Evolutionary conservation across 1,140 invertebrate species (phyloP), one percentile per base, ranked within the genome.

Genomic region (Panulirus ornatus): DNA sequence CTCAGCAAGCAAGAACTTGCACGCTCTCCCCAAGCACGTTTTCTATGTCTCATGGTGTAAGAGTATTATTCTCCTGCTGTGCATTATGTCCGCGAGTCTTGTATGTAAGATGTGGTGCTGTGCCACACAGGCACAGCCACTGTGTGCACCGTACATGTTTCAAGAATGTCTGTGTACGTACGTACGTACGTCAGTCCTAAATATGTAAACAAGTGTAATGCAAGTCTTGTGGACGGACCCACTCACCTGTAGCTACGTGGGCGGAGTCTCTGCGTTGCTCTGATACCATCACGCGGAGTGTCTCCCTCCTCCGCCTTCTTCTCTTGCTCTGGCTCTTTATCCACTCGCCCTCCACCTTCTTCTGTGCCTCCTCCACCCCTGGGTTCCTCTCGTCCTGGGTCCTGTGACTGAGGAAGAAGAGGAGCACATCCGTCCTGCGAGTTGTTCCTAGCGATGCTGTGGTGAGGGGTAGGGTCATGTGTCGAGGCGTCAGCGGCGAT

Each of bases 211-310:
- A 5, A 58, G 47, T 36, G 47, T 2, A 81, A 81, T 16, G 9
- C 6, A 2, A n/a, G 78, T 30, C 47, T 22, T 19, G 44, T 9
- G 30, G 44, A n/a, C n/a, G 63, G 38, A 44, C 38, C 36, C 34
- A 71, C 83, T 89, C 78, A 89, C 88, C 88, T 89, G 88, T 89
- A 89, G 51, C 88, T 89, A 19, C 88, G 79, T 73, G 79, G 88
- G 36, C 88, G 78, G 16, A 89, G 79, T 16, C 88, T 63, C 79
- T 83, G 88, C 22, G 88, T 89, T 11, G 79, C 88, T 19, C 88
- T 70, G 27, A 83, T 51, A 6, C 88, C 79, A 51, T 89, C 88
- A 34, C 81, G 66, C 14, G 79, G 88, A 34, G 14, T 27, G 19
- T 75, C 88, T 11, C 51, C 70, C 19, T 42, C 70, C 30, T 83